Percentiles rank a stretch among this genome's conserved stretches.
These are phyloP conservation scores for Drosophila nigromelanica DNA, from an alignment of 1,140 invertebrate genomes.

Conservation along the genomic window DNA sequence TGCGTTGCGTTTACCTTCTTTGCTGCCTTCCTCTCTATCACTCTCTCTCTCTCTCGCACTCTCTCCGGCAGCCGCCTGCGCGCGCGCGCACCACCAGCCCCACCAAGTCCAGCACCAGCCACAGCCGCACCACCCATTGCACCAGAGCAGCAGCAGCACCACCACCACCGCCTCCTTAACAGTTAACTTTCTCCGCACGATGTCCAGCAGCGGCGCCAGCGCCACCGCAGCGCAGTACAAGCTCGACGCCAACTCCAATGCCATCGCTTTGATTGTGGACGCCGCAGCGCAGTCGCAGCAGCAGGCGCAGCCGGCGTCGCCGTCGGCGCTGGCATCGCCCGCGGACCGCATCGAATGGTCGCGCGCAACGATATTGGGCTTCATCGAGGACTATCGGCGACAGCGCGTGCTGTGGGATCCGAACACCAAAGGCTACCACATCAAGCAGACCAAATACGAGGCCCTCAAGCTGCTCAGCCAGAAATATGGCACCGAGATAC, in stretches of 20 bases:
- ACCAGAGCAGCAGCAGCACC: constrained; percentile 11
- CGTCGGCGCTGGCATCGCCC: constrained; percentile 34
- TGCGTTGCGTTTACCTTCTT: constrained; percentile 75
- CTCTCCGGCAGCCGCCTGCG: constrained; percentile 44
- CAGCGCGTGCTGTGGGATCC: constrained; percentile 81
- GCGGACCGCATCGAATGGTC: constrained; percentile 80
- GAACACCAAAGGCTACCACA: constrained; percentile 82
- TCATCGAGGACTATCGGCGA: constrained; percentile 79
- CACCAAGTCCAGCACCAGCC: constrained; percentile 18
- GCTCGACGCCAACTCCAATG: constrained; percentile 71
- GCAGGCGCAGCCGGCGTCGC: constrained; percentile 18
- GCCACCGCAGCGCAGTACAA: constrained; percentile 62
- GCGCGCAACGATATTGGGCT: constrained; percentile 75
- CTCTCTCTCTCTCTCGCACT: constrained; percentile 29
- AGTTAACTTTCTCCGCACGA: constrained; percentile 71
- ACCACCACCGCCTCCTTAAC: constrained; percentile 28
- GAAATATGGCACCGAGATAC: constrained; percentile 80
- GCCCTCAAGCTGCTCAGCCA: constrained; percentile 72
- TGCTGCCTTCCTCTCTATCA: constrained; percentile 44
- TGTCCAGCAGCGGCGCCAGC: constrained; percentile 72
- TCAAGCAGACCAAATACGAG: constrained; percentile 82
- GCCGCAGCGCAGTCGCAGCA: constrained; percentile 40
- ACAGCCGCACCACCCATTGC: constrained; percentile 4
- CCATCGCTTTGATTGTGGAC: constrained; percentile 66
- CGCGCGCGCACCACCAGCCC: constrained; percentile 42